Evolutionary conservation across 2,797 vertebrate species (phyloP), one percentile per base, ranked within the genome.

Genomic region (Mormyrops attenuatus): DNA sequence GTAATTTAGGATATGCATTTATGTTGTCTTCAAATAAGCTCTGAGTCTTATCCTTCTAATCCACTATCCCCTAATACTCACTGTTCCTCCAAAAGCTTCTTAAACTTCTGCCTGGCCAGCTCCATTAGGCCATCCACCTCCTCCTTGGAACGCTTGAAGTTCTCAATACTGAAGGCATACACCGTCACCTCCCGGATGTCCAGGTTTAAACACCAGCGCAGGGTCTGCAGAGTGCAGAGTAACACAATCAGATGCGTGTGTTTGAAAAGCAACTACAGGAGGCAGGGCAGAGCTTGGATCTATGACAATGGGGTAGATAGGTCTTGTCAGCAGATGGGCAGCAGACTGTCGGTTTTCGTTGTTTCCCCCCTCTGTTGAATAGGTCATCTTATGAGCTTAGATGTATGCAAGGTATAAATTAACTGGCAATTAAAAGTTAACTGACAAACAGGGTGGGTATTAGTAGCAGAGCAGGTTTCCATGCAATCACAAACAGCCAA

Each of bases 81-180:
- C 99, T 97, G 96, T 92, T 99, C 99, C 30, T 98, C 96, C 93
- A 99, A 92, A 47, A 99, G 96, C 90, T 95, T 96, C 90, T 92
- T 94, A 91, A 99, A 99, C 92, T 99, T 99, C 95, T 99, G 96
- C 20, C 94, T 97, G 91, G 99, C 98, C 91, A 99, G 96, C 90
- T 98, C 97, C 97, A 99, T 97, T 49, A 99, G 93, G 5, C 98
- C 98, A 0, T 99, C 97, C 93, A 99, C 98, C 92, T 99, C 98
- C 41, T 97, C 97, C 92, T 97, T 95, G 66, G 97, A 96, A 89
- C 99, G 98, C 90, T 99, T 99, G 93, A 99, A 99, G 94, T 99
- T 99, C 95, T 99, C 98, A n/a, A 99, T 99, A 94, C 98, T 99
- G 94, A 99, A 99, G 5, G 99, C 99, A 38, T 99, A 99, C 50